Evolutionary conservation across 2,797 vertebrate genomes (phyloP), one percentile per base, ranked within the genome.

Genomic region (Scomberomorus guttatus): DNA sequence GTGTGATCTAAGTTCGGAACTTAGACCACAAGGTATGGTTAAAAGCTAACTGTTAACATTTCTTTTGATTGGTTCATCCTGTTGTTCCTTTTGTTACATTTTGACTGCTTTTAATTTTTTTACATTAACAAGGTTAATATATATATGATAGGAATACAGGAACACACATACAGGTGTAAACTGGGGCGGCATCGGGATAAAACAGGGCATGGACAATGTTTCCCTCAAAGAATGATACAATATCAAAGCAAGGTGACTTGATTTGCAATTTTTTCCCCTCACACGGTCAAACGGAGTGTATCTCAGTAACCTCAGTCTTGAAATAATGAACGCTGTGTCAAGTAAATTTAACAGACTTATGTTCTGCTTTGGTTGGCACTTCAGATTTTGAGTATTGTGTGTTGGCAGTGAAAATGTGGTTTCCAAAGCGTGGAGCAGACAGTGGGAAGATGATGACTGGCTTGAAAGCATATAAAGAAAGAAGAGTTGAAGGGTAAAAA

Each of bases 391-490:
- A 77, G 58, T 25, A 17, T 9, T 63, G 4, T 0, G 32, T 20
- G 46, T 75, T 48, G 48, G 20, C 20, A 7, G 22, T 14, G 20
- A 63, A 81, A 69, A 58, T 13, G 1, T 0, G 5, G 24, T 29
- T 67, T 60, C 12, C 17, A 20, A 37, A 46, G 64, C 17, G 34
- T 59, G 48, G 22, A 75, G 2, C 14, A 11, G 71, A 34, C 46
- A 22, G 50, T 32, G 9, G 12, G 42, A 25, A 75, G 24, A 55
- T 17, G 63, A 5, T 25, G 58, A 64, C 13, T 29, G 9, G 10
- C 17, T 32, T 50, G 5, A 60, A 63, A 64, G 42, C 59, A 71
- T 15, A 79, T 70, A 58, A 69, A 74, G 37, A 73, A 24, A 18
- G 37, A 68, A 22, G 25, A 46, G n/a, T 27, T 51, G 7, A 62